These are phyloP conservation scores for Syndactyla subalaris DNA, from an alignment of 2,797 vertebrate species.

Conservation along the genomic window DNA sequence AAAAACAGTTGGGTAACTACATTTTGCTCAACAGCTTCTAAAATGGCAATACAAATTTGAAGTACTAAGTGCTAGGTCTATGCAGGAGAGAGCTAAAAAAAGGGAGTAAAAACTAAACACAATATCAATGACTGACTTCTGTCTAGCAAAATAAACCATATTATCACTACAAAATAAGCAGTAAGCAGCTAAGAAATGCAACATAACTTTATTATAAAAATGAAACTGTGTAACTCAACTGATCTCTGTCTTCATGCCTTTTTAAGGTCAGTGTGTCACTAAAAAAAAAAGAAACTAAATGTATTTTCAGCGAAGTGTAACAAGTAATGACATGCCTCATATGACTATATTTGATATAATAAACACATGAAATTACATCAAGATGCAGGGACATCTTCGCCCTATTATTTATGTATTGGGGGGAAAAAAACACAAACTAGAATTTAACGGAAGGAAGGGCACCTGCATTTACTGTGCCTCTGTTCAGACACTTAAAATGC, in stretches of 20 bases:
- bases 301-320: neutral
- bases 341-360: neutral
- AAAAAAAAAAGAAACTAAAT: neutral
- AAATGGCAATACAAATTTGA: neutral
- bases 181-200: neutral
- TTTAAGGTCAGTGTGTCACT: neutral
- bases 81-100: neutral
- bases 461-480: neutral
- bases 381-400: neutral
- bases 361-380: neutral
- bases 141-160: neutral
- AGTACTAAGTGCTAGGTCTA: neutral
- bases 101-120: neutral
- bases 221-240: neutral
- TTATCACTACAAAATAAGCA: neutral
- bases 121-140: neutral
- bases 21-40: neutral
- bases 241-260: neutral
- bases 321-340: neutral
- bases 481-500: neutral
- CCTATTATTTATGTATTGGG: neutral
- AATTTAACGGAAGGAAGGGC: neutral
- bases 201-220: neutral
- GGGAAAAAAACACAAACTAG: neutral
- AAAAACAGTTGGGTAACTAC: neutral